Evolutionary conservation across 2,113 vertebrate species (phyloP).

Genomic region (Rhinichthys klamathensis): DNA sequence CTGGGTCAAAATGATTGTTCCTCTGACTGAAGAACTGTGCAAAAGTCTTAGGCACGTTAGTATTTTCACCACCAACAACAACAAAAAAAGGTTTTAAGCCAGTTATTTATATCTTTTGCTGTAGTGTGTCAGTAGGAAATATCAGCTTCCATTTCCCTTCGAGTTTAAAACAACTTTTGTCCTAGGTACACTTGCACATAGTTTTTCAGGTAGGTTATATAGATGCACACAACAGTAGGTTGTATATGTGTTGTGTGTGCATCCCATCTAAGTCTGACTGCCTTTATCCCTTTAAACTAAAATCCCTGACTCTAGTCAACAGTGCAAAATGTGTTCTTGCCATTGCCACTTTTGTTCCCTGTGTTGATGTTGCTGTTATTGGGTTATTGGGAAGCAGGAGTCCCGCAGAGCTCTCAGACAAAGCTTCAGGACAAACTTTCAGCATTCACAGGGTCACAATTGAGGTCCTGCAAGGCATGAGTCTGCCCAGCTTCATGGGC

Average conservation of each 20-base stretch:
- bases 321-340: background rate
- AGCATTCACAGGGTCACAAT: constrained; percentile 19
- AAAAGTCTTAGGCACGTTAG: too few relatives aligned
- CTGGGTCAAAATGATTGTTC: background rate
- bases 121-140: too few relatives aligned
- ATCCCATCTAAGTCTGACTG: background rate
- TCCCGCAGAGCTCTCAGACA: constrained; percentile 35
- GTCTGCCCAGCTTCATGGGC: constrained; percentile 7
- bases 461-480: constrained; percentile 27
- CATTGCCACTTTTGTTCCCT: constrained; percentile 34
- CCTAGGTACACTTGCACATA: too few relatives aligned
- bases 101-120: too few relatives aligned
- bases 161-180: too few relatives aligned
- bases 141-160: too few relatives aligned
- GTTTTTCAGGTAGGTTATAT: too few relatives aligned
- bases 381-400: constrained; percentile 26
- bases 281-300: background rate
- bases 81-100: too few relatives aligned
- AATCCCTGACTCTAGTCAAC: background rate
- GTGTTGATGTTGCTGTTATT: constrained; percentile 30
- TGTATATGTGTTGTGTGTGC: background rate
- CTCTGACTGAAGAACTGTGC: background rate
- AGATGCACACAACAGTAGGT: too few relatives aligned
- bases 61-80: too few relatives aligned
- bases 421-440: constrained; percentile 26